phyloP scores from a whole-genome alignment of 2,888 invertebrate genomes.

The Phengaris alcon region DNA sequence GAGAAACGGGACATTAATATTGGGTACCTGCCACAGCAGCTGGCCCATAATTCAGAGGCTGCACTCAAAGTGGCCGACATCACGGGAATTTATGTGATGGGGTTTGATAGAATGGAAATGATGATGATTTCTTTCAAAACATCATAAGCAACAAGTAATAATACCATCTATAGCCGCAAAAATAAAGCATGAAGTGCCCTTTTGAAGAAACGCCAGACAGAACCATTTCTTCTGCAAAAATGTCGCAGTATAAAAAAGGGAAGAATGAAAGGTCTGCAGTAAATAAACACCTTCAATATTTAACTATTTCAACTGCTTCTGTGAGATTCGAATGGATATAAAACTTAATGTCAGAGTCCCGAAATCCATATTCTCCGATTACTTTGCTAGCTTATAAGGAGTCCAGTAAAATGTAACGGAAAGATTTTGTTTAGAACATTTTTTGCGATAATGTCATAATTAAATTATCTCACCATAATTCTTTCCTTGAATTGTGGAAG shows the following conservation, averaged over 20 bases:
- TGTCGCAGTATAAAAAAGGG: not conserved
- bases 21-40: not conserved
- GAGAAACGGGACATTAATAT: conserved; percentile 18
- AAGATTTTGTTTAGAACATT: not conserved
- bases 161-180: too few species aligned
- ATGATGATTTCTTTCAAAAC: not conserved
- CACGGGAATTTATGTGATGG: conserved; percentile 5
- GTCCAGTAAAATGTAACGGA: too few species aligned
- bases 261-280: not conserved
- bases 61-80: conserved; percentile 1
- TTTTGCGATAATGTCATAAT: not conserved
- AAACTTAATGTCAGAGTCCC: too few species aligned
- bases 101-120: not conserved
- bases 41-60: not conserved
- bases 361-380: too few species aligned
- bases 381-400: too few species aligned
- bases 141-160: too few species aligned
- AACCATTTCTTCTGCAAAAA: too few species aligned
- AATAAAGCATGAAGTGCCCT: too few species aligned
- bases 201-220: too few species aligned
- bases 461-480: not conserved
- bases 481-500: not conserved
- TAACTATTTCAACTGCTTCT: not conserved
- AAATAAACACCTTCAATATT: not conserved
- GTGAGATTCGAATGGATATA: too few species aligned